Percentiles rank a stretch among this genome's conserved stretches.
Conservation (phyloP, 2,113 vertebrate species). For the Suricata suricatta region DNA sequence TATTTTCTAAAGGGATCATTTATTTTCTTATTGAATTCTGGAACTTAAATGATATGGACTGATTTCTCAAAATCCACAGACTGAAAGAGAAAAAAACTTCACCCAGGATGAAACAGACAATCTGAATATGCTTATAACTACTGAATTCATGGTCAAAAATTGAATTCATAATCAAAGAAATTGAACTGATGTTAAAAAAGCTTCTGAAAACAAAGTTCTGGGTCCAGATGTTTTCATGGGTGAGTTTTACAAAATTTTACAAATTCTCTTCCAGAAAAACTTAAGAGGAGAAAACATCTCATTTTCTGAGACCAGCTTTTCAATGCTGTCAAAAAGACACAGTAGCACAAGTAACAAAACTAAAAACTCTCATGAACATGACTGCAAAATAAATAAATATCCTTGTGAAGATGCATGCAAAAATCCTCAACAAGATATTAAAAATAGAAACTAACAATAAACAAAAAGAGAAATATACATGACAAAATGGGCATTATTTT, state of each 20-base stretch:
- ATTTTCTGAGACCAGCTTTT: background rate
- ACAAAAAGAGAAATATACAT: background rate
- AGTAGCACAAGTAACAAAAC: background rate
- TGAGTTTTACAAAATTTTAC: background rate
- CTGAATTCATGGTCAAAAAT: background rate
- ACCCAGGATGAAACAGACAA: background rate
- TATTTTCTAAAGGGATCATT: background rate
- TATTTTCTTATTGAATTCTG: background rate
- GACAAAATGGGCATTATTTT: background rate
- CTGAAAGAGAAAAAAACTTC: background rate
- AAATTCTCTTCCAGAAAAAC: background rate
- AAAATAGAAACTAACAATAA: background rate
- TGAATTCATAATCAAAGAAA: background rate
- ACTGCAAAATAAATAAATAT: background rate
- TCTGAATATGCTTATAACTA: background rate
- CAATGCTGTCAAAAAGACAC: background rate
- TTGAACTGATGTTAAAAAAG: background rate
- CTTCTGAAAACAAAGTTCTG: background rate
- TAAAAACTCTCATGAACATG: background rate
- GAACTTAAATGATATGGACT: background rate
- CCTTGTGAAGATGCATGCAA: background rate
- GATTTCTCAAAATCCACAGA: background rate
- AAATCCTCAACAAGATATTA: background rate
- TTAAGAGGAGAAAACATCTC: background rate
- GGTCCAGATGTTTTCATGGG: background rate